These are phyloP conservation scores for Amphiprion percula DNA, from an alignment of 2,113 vertebrate species.

Conservation along the genomic window DNA sequence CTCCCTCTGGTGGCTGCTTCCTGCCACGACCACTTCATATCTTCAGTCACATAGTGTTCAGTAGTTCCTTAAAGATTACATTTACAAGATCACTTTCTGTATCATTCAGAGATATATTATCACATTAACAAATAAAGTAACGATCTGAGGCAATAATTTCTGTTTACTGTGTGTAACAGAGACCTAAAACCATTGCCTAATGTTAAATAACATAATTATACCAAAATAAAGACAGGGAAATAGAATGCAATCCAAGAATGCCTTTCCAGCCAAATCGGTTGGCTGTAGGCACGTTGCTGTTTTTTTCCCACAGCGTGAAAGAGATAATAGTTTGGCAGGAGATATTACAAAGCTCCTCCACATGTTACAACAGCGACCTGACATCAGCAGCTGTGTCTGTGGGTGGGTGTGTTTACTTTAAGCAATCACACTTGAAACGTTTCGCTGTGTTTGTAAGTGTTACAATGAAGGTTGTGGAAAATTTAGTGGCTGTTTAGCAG, in stretches of 20 bases:
- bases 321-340: conserved; percentile 65
- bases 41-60: not conserved
- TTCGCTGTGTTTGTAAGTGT: conserved; percentile 29
- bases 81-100: not conserved
- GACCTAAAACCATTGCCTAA: conserved; percentile 12
- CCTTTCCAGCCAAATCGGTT: conserved; percentile 20
- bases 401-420: conserved; percentile 40
- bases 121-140: not conserved
- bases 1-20: conserved; percentile 76
- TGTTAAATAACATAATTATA: conserved; percentile 14
- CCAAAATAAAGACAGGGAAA: not conserved
- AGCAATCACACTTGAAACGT: conserved; percentile 29
- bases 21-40: conserved; percentile 12
- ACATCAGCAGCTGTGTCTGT: conserved; percentile 57
- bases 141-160: not conserved
- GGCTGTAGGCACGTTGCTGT: not conserved
- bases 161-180: not conserved
- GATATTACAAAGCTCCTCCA: conserved; percentile 60
- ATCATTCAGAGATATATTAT: not conserved
- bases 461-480: conserved; percentile 6
- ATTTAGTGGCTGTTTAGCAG: conserved; percentile 7
- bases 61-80: not conserved
- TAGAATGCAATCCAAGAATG: conserved; percentile 6
- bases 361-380: conserved; percentile 77
- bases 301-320: conserved; percentile 35